These are phyloP conservation scores for Gymnoscopelus microlampas DNA, from an alignment of 2,797 vertebrate species.

Conservation along the genomic window DNA sequence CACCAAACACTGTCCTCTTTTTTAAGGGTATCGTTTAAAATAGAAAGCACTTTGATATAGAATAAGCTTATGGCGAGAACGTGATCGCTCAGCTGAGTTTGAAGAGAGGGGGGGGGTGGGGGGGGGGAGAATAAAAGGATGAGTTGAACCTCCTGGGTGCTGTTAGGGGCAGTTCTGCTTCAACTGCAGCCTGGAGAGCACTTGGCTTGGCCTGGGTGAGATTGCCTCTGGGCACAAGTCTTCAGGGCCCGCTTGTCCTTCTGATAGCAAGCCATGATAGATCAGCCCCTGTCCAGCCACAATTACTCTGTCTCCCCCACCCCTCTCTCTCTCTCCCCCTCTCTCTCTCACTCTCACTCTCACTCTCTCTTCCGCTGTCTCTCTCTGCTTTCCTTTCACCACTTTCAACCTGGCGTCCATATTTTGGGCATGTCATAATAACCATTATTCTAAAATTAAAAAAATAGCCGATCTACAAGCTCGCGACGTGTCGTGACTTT, in stretches of 20 bases:
- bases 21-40: constrained; percentile 45
- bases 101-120: constrained; percentile 48
- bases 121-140: constrained; percentile 13
- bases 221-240: constrained; percentile 76
- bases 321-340: constrained; percentile 54
- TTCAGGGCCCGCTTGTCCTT: constrained; percentile 78
- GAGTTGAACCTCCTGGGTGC: constrained; percentile 70
- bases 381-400: not conserved
- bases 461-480: no score
- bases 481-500: no score
- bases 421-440: not conserved
- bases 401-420: constrained; percentile 12
- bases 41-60: constrained; percentile 63
- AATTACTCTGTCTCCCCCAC: constrained; percentile 70
- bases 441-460: no score
- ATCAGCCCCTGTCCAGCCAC: constrained; percentile 74
- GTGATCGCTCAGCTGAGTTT: constrained; percentile 60
- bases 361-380: constrained; percentile 37
- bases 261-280: constrained; percentile 82
- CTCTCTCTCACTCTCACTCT: constrained; percentile 45
- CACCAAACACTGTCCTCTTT: not conserved
- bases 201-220: constrained; percentile 79
- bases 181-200: constrained; percentile 73
- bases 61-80: constrained; percentile 56
- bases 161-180: constrained; percentile 74